A percentile compares a stretch with the other conserved stretches of the same genome.
Evolutionary conservation across 2,113 vertebrate genomes (phyloP).

Genomic region (Pygoscelis antarcticus): DNA sequence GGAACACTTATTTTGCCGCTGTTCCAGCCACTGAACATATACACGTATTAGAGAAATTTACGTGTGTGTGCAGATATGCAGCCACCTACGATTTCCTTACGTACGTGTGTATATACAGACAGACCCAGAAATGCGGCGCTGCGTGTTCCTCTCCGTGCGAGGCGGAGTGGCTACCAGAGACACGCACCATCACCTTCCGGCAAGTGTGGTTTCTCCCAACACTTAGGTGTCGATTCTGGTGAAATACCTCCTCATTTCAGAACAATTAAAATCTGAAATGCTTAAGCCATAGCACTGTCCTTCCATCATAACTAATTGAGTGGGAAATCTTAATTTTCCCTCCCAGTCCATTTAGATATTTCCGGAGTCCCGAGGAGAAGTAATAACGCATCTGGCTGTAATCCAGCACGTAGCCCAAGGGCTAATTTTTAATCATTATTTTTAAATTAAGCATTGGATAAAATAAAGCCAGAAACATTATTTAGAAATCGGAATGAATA

Average conservation of each 20-base stretch:
- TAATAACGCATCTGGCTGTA: slow-evolving; percentile 6
- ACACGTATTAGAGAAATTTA: slow-evolving; percentile 64
- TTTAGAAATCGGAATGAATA: slow-evolving; percentile 42
- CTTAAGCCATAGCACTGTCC: neutral
- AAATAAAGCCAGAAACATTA: slow-evolving; percentile 52
- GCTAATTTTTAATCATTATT: slow-evolving; percentile 59
- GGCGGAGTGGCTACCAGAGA: neutral
- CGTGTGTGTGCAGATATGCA: neutral
- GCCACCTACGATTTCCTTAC: neutral
- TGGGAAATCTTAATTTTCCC: slow-evolving; percentile 17
- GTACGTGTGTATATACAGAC: neutral
- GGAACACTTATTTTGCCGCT: slow-evolving; percentile 62
- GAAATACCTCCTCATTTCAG: neutral
- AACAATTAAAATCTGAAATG: slow-evolving; percentile 14
- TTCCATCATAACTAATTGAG: neutral
- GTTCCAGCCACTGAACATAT: slow-evolving; percentile 44
- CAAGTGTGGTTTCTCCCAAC: neutral
- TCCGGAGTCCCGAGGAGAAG: slow-evolving; percentile 18
- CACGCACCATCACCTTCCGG: neutral
- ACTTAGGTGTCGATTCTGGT: neutral
- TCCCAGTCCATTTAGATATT: neutral
- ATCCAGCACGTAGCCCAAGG: slow-evolving; percentile 18
- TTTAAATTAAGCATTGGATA: slow-evolving; percentile 43
- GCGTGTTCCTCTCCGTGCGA: neutral
- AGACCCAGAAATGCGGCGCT: neutral